Evolutionary conservation across 1,140 invertebrate species (phyloP).

Genomic region (Drosophila lini): DNA sequence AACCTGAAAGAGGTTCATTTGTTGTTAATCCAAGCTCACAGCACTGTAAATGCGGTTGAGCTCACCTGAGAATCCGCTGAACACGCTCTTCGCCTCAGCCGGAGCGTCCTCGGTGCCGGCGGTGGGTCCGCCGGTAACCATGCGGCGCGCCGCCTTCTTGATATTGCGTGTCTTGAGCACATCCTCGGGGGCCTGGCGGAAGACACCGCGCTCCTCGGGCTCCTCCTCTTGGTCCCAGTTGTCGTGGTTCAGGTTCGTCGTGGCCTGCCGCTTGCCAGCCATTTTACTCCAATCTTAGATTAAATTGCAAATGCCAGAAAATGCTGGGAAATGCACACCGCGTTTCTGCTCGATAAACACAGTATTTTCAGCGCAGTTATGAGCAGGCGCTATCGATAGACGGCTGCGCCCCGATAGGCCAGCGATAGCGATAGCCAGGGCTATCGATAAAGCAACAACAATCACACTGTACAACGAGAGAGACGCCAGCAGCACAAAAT

Average conservation of each 20-base stretch:
- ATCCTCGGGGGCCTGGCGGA: slow-evolving; percentile 89
- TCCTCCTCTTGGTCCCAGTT: slow-evolving; percentile 96
- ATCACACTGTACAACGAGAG: slow-evolving; percentile 51
- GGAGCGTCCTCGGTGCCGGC: slow-evolving; percentile 60
- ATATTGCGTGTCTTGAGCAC: slow-evolving; percentile 91
- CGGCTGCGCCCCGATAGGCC: slow-evolving; percentile 1
- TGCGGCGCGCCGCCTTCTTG: slow-evolving; percentile 90
- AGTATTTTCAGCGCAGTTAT: neutral
- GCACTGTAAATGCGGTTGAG: no score
- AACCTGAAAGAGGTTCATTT: slow-evolving; percentile 35
- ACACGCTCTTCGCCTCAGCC: slow-evolving; percentile 86
- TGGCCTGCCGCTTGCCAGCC: slow-evolving; percentile 91
- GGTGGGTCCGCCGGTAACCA: slow-evolving; percentile 80
- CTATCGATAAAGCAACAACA: slow-evolving; percentile 8
- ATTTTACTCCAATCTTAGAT: slow-evolving; percentile 84
- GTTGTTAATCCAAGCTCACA: neutral
- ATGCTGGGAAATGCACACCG: slow-evolving; percentile 27
- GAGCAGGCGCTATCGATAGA: slow-evolving; percentile 2
- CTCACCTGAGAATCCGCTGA: slow-evolving; percentile 87
- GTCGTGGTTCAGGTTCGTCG: slow-evolving; percentile 92
- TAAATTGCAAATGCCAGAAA: slow-evolving; percentile 31
- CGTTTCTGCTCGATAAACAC: slow-evolving; percentile 13
- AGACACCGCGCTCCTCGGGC: slow-evolving; percentile 90
- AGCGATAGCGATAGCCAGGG: slow-evolving; percentile 21
- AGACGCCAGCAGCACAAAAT: slow-evolving; percentile 78